Evolutionary conservation across 2,113 vertebrate species (phyloP).

Genomic region (Lampris megalopsis): DNA sequence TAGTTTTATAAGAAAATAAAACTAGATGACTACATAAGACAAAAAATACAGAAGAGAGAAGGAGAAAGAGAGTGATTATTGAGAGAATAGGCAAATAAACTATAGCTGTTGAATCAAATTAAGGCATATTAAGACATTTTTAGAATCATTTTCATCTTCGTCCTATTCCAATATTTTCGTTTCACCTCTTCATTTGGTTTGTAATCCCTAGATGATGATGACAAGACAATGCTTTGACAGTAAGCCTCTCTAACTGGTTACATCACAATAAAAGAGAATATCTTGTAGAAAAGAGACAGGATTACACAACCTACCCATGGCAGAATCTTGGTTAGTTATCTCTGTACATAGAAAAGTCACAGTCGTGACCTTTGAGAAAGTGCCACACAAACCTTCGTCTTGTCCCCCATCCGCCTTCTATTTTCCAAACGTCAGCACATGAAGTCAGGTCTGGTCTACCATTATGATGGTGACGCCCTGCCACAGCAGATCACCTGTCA

Average conservation of each 20-base stretch:
- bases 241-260: neutral
- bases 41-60: no score
- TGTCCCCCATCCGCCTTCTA: neutral
- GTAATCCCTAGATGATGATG: neutral
- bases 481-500: constrained; percentile 4
- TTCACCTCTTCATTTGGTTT: neutral
- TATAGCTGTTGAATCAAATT: neutral
- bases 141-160: neutral
- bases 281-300: neutral
- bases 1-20: no score
- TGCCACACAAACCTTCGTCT: constrained; percentile 4
- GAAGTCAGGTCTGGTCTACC: neutral
- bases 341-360: constrained; percentile 3
- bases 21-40: no score
- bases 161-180: neutral
- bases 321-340: constrained; percentile 3
- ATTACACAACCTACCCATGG: constrained; percentile 5
- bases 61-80: no score
- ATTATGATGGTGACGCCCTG: neutral
- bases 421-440: neutral
- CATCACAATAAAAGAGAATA: constrained; percentile 9
- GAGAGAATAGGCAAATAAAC: no score
- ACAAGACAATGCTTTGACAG: constrained; percentile 1
- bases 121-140: neutral
- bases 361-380: constrained; percentile 11